Conservation (phyloP, 64 coral and sea anemone species). For the Montipora foliosa region DNA sequence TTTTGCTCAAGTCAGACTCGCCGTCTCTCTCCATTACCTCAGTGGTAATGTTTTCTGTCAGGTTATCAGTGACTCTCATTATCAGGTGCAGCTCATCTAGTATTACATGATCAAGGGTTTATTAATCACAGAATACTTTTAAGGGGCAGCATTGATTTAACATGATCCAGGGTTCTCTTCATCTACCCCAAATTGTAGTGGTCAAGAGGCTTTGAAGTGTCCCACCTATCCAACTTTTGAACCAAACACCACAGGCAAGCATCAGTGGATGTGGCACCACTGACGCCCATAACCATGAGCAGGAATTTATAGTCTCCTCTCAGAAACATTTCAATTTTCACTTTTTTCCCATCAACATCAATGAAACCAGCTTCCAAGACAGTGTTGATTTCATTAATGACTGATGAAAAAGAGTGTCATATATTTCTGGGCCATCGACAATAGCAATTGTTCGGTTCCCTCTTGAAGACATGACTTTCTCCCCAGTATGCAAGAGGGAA, state of each 20-base stretch:
- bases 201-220: not conserved
- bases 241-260: constrained; percentile 30
- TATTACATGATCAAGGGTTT: not conserved
- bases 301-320: constrained; percentile 43
- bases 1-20: not conserved
- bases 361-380: constrained; percentile 39
- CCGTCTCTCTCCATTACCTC: not conserved
- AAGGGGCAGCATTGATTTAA: too few relatives aligned
- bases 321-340: constrained; percentile 21
- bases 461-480: constrained; percentile 60
- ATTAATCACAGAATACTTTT: too few relatives aligned
- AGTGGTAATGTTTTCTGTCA: not conserved
- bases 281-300: constrained; percentile 9
- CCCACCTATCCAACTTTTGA: constrained; percentile 30
- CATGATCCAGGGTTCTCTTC: not conserved
- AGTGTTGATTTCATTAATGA: constrained; percentile 47
- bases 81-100: not conserved
- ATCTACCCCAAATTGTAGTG: not conserved
- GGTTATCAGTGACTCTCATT: not conserved
- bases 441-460: constrained; percentile 58
- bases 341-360: constrained; percentile 34
- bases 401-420: constrained; percentile 30
- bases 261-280: constrained; percentile 9
- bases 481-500: constrained; percentile 45
- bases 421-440: constrained; percentile 68